These are phyloP conservation scores for Cisticola juncidis DNA, from an alignment of 2,113 vertebrate genomes.

Conservation along the genomic window DNA sequence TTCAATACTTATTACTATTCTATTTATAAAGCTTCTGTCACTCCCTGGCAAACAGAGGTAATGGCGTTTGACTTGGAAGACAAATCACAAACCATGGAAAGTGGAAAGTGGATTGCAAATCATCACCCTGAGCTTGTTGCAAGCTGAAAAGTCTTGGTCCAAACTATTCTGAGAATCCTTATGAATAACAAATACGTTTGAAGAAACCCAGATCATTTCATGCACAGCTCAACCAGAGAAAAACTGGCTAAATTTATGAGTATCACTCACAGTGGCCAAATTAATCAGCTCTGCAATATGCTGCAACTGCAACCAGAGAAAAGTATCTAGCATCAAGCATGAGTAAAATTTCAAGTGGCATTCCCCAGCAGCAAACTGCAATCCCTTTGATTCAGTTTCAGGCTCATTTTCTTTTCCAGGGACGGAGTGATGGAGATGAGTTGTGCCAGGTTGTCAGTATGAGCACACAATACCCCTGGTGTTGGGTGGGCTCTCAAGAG, in stretches of 20 bases:
- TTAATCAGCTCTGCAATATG: background rate
- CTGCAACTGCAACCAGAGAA: background rate
- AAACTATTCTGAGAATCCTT: constrained; percentile 29
- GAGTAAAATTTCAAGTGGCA: constrained; percentile 12
- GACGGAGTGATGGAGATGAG: background rate
- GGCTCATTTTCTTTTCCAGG: background rate
- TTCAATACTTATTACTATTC: constrained; percentile 14
- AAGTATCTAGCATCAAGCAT: background rate
- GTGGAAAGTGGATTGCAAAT: constrained; percentile 44
- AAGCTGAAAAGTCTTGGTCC: background rate
- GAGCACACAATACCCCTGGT: background rate
- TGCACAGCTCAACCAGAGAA: constrained; percentile 4
- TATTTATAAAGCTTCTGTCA: constrained; percentile 41
- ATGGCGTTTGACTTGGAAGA: constrained; percentile 16
- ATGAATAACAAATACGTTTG: constrained; percentile 19
- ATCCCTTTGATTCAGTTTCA: background rate
- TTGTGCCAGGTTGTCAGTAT: background rate
- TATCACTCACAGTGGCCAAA: constrained; percentile 17
- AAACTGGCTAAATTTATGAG: constrained; percentile 32
- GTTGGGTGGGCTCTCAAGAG: background rate
- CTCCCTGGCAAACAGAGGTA: constrained; percentile 12
- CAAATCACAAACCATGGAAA: constrained; percentile 7
- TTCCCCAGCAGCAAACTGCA: background rate
- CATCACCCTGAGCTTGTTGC: background rate
- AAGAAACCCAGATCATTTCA: constrained; percentile 34